Percentiles rank a stretch among this genome's conserved stretches.
Evolutionary conservation across 1,140 invertebrate genomes (phyloP).

Genomic region (Drosophila ficusphila): DNA sequence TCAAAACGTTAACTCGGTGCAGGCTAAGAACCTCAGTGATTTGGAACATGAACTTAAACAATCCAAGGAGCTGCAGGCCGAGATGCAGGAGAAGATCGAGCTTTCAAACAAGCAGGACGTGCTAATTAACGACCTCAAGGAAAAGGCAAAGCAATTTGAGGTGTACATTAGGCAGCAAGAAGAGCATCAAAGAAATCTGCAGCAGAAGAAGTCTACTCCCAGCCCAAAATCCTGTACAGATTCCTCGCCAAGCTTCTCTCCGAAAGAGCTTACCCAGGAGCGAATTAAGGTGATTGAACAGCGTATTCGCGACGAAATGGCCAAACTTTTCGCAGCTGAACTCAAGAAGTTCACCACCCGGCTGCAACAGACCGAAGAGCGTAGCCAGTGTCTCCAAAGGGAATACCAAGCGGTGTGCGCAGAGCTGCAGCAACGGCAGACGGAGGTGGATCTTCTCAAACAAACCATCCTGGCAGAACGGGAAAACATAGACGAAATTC

Average conservation of each 20-base stretch:
- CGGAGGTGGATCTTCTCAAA: conserved; percentile 86
- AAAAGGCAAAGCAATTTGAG: conserved; percentile 86
- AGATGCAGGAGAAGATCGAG: conserved; percentile 54
- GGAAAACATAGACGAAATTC: conserved; percentile 85
- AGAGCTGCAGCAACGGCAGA: conserved; percentile 75
- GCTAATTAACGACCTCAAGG: conserved; percentile 85
- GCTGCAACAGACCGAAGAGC: conserved; percentile 85
- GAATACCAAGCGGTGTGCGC: conserved; percentile 85
- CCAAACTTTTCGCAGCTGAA: conserved; percentile 86
- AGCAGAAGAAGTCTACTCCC: conserved; percentile 1
- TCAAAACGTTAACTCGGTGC: conserved; percentile 58
- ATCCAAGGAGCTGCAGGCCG: conserved; percentile 36
- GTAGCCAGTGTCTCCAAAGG: conserved; percentile 85
- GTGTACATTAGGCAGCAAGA: conserved; percentile 82
- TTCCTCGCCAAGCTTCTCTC: background rate
- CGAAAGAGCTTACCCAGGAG: conserved; percentile 42
- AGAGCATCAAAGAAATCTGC: background rate
- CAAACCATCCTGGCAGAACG: conserved; percentile 86
- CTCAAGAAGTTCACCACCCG: conserved; percentile 85
- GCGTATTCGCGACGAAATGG: conserved; percentile 86
- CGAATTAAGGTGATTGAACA: conserved; percentile 67
- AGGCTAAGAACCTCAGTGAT: conserved; percentile 58
- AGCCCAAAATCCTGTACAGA: conserved; percentile 10
- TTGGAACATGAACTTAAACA: conserved; percentile 52
- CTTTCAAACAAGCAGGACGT: conserved; percentile 84